Evolutionary conservation across 2,113 vertebrate genomes (phyloP), one percentile per base, ranked within the genome.

Genomic region (Arothron firmamentum): DNA sequence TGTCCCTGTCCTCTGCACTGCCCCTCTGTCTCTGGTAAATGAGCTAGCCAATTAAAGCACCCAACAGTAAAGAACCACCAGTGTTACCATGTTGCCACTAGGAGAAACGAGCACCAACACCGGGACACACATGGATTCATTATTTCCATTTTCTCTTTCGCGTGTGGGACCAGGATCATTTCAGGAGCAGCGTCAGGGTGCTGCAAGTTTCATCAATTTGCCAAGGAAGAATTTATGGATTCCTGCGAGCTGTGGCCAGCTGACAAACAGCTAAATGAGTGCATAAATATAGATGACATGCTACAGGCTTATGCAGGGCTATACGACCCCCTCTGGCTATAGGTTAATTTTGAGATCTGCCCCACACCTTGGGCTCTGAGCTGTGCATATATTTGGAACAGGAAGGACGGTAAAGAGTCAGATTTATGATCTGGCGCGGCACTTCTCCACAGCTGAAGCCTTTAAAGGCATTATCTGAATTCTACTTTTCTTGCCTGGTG

Each of bases 281-380:
- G 59, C 72, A 85, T 86, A 72, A 86, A 87, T 85, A 87, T 85
- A 82, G 59, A 86, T 78, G 71, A 67, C 70, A 78, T 66, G 69
- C 77, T 80, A 43, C 51, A 65, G 81, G 82, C 81, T 82, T 52
- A 58, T 61, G 66, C 58, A 73, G 52, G 56, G 72, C 83, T 87
- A 76, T 85, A 76, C 31, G 47, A 75, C 62, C 59, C 66, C 79
- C 74, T 83, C 20, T 16, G 69, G 80, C 78, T 72, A 48, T 48
- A 65, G 62, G 69, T 68, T 75, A 47, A 11, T 72, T 61, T 65
- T 62, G 62, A 62, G 52, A 56, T 63, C 74, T 72, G 17, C 65
- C 68, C 73, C 77, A 38, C 64, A 75, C 71, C 67, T 74, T 67
- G 43, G 72, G 67, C 62, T 16, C 52, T 43, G 49, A 54, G n/a